Percentiles rank a stretch among this genome's conserved stretches.
Conservation (phyloP, 2,113 vertebrate species). For the Dromas ardeola region DNA sequence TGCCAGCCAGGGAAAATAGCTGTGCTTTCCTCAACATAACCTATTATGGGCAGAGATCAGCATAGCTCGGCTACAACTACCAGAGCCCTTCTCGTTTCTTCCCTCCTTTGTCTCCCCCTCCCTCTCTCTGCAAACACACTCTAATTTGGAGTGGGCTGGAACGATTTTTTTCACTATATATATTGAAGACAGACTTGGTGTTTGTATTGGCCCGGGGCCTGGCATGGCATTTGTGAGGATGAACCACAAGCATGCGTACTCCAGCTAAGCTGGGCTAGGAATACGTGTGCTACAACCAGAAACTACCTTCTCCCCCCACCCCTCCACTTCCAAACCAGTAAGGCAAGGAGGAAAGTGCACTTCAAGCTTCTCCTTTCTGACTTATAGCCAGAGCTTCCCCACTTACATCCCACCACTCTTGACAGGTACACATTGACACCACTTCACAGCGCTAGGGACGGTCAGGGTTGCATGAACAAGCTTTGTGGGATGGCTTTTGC, state of each 20-base stretch:
- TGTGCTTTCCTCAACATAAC: not conserved
- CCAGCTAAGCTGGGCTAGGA: not conserved
- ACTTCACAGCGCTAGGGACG: accelerated
- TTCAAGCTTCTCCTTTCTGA: not conserved
- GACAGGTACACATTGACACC: not conserved
- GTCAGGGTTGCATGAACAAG: accelerated
- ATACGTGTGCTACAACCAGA: not conserved
- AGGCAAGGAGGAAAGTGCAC: not conserved
- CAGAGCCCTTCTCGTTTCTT: not conserved
- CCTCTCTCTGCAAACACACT: not conserved
- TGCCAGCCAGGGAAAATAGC: not conserved
- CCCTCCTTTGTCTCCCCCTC: not conserved
- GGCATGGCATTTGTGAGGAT: not conserved
- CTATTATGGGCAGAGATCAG: not conserved
- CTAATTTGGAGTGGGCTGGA: not conserved
- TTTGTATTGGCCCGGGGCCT: conserved; percentile 27
- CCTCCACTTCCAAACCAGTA: not conserved
- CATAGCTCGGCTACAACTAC: not conserved
- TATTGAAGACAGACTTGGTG: not conserved
- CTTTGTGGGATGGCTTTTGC: not conserved
- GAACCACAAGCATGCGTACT: conserved; percentile 12
- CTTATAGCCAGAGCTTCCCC: not conserved
- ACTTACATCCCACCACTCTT: not conserved
- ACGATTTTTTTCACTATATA: not conserved
- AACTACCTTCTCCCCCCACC: not conserved